Evolutionary conservation across 2,113 vertebrate species (phyloP).

Genomic region (Hippocampus barbouri): DNA sequence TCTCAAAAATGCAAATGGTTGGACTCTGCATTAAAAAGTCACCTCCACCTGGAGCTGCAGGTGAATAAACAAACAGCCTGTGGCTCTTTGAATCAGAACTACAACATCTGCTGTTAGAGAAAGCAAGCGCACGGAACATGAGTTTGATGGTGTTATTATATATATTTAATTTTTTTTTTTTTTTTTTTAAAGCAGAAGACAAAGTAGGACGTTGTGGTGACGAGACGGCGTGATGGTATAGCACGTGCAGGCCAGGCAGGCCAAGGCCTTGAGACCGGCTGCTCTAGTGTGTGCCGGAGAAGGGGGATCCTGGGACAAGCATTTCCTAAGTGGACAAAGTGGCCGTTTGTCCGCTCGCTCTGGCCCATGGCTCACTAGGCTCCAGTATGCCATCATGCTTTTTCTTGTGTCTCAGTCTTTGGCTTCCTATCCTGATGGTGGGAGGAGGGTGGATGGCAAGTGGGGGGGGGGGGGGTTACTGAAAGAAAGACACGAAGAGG

Average conservation of each 20-base stretch:
- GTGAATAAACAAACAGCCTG: neutral
- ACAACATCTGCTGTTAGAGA: neutral
- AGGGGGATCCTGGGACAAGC: constrained; percentile 74
- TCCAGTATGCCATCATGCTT: constrained; percentile 68
- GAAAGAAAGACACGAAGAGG: constrained; percentile 39
- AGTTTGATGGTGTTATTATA: no score
- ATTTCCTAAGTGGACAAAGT: constrained; percentile 75
- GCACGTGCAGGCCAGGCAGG: constrained; percentile 52
- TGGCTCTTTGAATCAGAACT: no score
- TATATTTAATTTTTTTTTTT: no score
- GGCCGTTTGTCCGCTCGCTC: constrained; percentile 66
- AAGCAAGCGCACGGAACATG: neutral
- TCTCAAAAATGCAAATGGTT: neutral
- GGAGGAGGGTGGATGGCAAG: constrained; percentile 29
- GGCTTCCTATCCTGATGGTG: constrained; percentile 60
- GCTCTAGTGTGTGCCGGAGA: constrained; percentile 65
- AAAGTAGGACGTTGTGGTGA: constrained; percentile 9
- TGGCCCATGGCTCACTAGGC: constrained; percentile 60
- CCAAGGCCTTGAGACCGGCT: constrained; percentile 47
- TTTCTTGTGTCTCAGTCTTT: constrained; percentile 56
- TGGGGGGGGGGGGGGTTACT: constrained; percentile 19
- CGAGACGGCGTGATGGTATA: constrained; percentile 23
- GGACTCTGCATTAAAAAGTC: no score
- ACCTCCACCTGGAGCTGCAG: neutral
- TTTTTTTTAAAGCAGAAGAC: neutral